Percentiles rank a stretch among this genome's conserved stretches.
These are phyloP conservation scores for Catostomus latipinnis DNA, from an alignment of 2,797 vertebrate genomes.

Conservation along the genomic window DNA sequence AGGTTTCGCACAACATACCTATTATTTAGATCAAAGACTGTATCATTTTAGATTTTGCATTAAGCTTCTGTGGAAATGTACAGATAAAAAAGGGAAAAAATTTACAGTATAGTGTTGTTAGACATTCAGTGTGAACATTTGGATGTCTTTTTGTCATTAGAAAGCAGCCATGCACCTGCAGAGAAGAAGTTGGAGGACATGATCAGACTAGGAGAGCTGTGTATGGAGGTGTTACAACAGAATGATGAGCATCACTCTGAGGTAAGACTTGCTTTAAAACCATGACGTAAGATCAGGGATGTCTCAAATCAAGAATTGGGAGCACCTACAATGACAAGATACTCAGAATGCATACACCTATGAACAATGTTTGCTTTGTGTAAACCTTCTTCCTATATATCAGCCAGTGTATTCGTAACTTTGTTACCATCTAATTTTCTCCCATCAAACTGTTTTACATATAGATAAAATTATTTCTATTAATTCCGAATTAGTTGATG, in stretches of 20 bases:
- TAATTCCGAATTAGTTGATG: no score
- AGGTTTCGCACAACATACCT: constrained; percentile 71
- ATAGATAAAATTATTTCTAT: no score
- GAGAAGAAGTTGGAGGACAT: constrained; percentile 89
- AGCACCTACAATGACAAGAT: no score
- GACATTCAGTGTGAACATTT: background rate
- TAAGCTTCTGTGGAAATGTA: constrained; percentile 1
- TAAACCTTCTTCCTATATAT: no score
- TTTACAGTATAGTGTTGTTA: background rate
- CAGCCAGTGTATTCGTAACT: no score
- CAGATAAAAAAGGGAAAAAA: background rate
- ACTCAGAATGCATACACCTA: no score
- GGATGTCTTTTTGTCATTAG: constrained; percentile 61
- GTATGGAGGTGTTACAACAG: constrained; percentile 95
- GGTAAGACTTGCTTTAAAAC: constrained; percentile 73
- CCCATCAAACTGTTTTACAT: background rate
- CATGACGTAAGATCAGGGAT: background rate
- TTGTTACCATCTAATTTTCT: background rate
- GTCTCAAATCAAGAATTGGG: background rate
- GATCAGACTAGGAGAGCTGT: constrained; percentile 91
- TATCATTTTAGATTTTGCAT: background rate
- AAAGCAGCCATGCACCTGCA: constrained; percentile 78
- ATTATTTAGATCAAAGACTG: background rate
- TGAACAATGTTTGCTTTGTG: no score
- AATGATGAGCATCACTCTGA: constrained; percentile 97